Conservation (phyloP, 2,888 invertebrate species). For the Rhagium mordax region DNA sequence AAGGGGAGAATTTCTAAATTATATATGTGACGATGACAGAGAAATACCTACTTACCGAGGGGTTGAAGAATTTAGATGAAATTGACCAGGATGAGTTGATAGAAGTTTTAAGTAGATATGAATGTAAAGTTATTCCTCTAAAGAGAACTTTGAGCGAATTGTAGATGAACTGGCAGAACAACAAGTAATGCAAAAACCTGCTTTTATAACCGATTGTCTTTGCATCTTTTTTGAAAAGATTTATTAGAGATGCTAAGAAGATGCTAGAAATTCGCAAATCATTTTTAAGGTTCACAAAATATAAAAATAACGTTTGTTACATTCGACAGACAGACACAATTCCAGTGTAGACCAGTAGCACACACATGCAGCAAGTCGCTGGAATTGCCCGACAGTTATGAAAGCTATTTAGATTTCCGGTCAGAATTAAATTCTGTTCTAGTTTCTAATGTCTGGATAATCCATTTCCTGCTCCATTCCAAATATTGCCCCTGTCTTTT, state of each 20-base stretch:
- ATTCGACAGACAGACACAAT: neutral
- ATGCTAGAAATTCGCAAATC: neutral
- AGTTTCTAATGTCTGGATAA: neutral
- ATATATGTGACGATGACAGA: neutral
- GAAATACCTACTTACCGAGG: neutral
- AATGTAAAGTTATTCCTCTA: neutral
- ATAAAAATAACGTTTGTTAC: neutral
- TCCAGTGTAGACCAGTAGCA: neutral
- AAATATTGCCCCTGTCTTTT: neutral
- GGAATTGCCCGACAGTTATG: neutral
- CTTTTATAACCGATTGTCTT: neutral
- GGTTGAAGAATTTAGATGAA: neutral
- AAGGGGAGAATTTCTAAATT: neutral
- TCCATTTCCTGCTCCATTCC: neutral
- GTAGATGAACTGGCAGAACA: neutral
- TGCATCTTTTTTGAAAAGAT: neutral
- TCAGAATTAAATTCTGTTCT: neutral
- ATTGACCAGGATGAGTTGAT: neutral
- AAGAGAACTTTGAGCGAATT: neutral
- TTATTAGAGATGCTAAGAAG: neutral
- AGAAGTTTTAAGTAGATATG: neutral
- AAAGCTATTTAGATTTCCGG: constrained; percentile 4
- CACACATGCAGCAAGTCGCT: neutral
- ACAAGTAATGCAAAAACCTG: neutral
- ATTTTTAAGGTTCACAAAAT: neutral